Percentiles rank a stretch among this genome's conserved stretches.
Evolutionary conservation across 2,888 invertebrate genomes (phyloP).

Genomic region (Drosophila macrothrix): DNA sequence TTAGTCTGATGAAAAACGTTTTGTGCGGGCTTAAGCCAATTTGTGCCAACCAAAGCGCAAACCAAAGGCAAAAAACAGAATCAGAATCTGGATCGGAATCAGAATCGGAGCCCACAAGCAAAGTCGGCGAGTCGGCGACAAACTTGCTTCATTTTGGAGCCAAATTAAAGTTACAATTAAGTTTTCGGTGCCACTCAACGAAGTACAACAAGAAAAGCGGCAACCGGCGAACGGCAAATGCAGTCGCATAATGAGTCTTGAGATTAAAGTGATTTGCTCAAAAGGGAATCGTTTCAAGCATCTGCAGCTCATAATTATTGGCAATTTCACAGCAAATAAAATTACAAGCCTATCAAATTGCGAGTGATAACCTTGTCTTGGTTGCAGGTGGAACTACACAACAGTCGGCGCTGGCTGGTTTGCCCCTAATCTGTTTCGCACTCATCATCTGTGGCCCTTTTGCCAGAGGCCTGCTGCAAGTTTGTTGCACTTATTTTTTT

Average conservation of each 20-base stretch:
- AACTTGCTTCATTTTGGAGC: slow-evolving; percentile 42
- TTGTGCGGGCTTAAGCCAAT: slow-evolving; percentile 77
- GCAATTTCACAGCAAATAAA: slow-evolving; percentile 83
- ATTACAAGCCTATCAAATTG: slow-evolving; percentile 79
- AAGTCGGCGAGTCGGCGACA: slow-evolving; percentile 24
- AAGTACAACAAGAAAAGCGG: background rate
- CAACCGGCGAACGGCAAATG: slow-evolving; percentile 37
- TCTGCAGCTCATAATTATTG: slow-evolving; percentile 76
- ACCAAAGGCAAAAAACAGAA: slow-evolving; percentile 35
- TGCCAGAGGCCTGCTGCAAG: slow-evolving; percentile 31
- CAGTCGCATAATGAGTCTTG: slow-evolving; percentile 55
- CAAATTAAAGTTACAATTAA: slow-evolving; percentile 65
- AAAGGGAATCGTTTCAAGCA: slow-evolving; percentile 1
- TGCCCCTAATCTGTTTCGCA: background rate
- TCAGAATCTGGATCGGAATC: slow-evolving; percentile 15
- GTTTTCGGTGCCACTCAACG: slow-evolving; percentile 35
- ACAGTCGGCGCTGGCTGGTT: background rate
- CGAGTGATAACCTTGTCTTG: slow-evolving; percentile 69
- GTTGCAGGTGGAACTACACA: slow-evolving; percentile 64
- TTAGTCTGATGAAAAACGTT: slow-evolving; percentile 65
- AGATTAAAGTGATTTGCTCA: slow-evolving; percentile 18
- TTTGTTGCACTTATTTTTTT: slow-evolving; percentile 26
- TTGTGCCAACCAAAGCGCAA: slow-evolving; percentile 66
- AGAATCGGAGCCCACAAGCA: slow-evolving; percentile 14
- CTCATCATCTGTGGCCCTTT: background rate